These are phyloP conservation scores for Hyppa rectilinea DNA, from an alignment of 2,888 invertebrate genomes.

Conservation along the genomic window DNA sequence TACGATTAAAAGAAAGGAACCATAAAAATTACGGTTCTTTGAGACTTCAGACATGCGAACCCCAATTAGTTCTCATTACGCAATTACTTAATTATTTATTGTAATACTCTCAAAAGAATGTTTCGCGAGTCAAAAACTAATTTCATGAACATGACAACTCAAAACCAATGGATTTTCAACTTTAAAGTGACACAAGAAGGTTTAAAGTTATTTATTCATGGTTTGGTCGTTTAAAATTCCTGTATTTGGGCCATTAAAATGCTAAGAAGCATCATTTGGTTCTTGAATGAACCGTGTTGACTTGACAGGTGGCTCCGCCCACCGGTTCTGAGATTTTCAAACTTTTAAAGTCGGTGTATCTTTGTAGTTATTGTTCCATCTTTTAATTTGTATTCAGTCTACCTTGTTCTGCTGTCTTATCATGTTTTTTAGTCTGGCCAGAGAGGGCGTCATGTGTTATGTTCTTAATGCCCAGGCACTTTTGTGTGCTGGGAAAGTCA, in stretches of 20 bases:
- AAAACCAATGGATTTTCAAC: constrained; percentile 12
- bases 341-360: neutral
- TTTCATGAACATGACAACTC: constrained; percentile 4
- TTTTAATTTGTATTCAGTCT: neutral
- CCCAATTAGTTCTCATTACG: constrained; percentile 48
- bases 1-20: constrained; percentile 2
- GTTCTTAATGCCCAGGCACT: neutral
- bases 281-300: constrained; percentile 28
- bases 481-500: neutral
- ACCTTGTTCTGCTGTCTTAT: neutral
- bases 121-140: constrained; percentile 17
- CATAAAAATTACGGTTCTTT: constrained; percentile 1
- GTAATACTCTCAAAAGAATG: constrained; percentile 14
- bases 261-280: constrained; percentile 29
- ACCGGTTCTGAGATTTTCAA: constrained; percentile 9
- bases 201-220: neutral
- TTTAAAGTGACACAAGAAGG: neutral
- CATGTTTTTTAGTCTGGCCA: neutral
- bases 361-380: neutral
- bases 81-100: constrained; percentile 52
- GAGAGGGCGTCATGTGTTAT: neutral
- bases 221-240: constrained; percentile 14
- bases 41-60: constrained; percentile 16
- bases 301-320: constrained; percentile 15
- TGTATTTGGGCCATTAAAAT: constrained; percentile 31